Evolutionary conservation across 2,113 vertebrate species (phyloP).

Genomic region (Hyaena hyaena): DNA sequence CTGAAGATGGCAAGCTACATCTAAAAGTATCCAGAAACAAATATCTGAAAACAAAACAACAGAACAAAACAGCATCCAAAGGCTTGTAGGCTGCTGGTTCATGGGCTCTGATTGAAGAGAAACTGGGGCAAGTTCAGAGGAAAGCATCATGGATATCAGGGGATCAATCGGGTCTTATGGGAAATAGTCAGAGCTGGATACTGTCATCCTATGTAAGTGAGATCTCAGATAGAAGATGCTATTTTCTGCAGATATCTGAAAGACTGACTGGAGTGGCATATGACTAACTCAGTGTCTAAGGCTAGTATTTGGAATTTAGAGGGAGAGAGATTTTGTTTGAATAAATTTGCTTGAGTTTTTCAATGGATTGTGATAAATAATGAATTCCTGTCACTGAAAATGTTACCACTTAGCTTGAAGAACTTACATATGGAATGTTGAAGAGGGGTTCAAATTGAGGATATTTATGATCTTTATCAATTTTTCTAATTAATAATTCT

Average conservation of each 20-base stretch:
- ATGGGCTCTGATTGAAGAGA: neutral
- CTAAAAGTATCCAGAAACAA: neutral
- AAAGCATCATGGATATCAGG: neutral
- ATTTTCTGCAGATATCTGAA: neutral
- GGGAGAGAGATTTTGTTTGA: neutral
- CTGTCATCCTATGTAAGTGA: neutral
- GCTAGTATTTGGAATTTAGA: neutral
- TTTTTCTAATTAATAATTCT: neutral
- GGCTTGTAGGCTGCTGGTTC: neutral
- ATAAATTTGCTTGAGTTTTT: neutral
- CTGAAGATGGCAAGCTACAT: neutral
- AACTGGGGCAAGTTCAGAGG: neutral
- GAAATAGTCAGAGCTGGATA: neutral
- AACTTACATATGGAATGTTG: neutral
- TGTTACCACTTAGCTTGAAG: neutral
- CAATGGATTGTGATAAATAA: neutral
- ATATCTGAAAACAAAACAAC: neutral
- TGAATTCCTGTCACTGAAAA: neutral
- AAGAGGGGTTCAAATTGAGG: neutral
- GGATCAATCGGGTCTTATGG: neutral
- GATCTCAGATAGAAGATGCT: neutral
- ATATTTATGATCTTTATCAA: neutral
- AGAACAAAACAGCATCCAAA: neutral
- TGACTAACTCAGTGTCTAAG: neutral
- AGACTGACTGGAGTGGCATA: neutral